Conservation (phyloP, 2,797 vertebrate species). For the Ctenopoma kingsleyae region DNA sequence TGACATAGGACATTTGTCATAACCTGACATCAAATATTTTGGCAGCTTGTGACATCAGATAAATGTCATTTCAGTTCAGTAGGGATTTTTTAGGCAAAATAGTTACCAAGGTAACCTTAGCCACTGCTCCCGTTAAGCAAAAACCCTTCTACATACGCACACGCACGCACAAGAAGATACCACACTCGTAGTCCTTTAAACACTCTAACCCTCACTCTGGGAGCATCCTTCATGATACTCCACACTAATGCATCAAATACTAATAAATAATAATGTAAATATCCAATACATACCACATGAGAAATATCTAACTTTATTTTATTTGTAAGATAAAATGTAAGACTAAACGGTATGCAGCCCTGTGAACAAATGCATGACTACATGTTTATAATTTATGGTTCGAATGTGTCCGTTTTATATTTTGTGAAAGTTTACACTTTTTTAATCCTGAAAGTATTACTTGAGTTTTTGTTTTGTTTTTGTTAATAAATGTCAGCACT, state of each 20-base stretch:
- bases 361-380: constrained; percentile 86
- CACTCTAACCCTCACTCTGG: constrained; percentile 78
- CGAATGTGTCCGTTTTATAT: constrained; percentile 86
- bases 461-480: constrained; percentile 65
- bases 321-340: constrained; percentile 84
- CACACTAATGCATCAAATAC: constrained; percentile 78
- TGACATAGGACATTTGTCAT: constrained; percentile 72
- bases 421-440: constrained; percentile 87
- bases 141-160: constrained; percentile 71
- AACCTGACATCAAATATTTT: constrained; percentile 73
- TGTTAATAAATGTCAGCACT: constrained; percentile 80
- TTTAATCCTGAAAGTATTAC: constrained; percentile 83
- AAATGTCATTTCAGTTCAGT: constrained; percentile 69
- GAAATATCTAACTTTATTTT: constrained; percentile 85
- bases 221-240: constrained; percentile 66
- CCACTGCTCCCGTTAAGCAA: constrained; percentile 74
- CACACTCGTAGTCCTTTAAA: constrained; percentile 74
- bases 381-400: constrained; percentile 84
- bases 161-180: constrained; percentile 73
- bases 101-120: constrained; percentile 72
- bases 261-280: constrained; percentile 85
- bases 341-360: constrained; percentile 84
- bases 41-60: constrained; percentile 81
- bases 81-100: constrained; percentile 64
- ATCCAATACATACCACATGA: constrained; percentile 78